These are phyloP conservation scores for Rousettus madagascariensis DNA, from an alignment of 2,797 vertebrate species.

Conservation along the genomic window DNA sequence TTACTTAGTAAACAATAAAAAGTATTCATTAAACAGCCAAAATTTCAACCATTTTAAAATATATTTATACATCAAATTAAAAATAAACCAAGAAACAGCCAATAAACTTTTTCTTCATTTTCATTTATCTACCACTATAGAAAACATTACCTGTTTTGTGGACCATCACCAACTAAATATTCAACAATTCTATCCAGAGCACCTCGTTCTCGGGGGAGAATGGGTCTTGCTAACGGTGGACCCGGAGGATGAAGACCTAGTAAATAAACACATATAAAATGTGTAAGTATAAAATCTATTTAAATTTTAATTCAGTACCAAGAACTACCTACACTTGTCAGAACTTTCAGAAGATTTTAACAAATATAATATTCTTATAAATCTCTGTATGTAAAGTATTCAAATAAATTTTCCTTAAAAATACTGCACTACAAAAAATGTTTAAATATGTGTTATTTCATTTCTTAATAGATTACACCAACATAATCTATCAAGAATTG, in stretches of 20 bases:
- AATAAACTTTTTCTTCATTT: neutral
- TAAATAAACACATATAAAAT: conserved; percentile 61
- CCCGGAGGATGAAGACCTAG: conserved; percentile 97
- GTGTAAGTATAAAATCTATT: neutral
- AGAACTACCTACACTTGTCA: conserved; percentile 14
- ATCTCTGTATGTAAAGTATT: conserved; percentile 26
- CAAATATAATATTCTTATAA: conserved; percentile 35
- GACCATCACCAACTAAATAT: conserved; percentile 98
- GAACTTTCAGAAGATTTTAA: conserved; percentile 37
- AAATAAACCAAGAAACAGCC: conserved; percentile 39
- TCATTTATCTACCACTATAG: conserved; percentile 45
- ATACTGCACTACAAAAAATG: neutral
- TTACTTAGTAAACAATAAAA: conserved; percentile 37
- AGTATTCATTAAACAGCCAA: conserved; percentile 41
- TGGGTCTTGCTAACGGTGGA: conserved; percentile 94
- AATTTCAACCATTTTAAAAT: conserved; percentile 32
- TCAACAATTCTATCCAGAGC: conserved; percentile 96
- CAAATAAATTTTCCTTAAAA: conserved; percentile 56
- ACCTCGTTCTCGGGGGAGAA: conserved; percentile 95
- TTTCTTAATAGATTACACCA: neutral
- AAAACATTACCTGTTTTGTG: conserved; percentile 94
- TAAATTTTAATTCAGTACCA: conserved; percentile 36
- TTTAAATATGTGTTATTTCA: neutral
- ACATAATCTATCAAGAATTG: conserved; percentile 34
- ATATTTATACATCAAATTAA: neutral